phyloP scores from a whole-genome alignment of 2,113 vertebrate genomes.

The Crotophaga sulcirostris region DNA sequence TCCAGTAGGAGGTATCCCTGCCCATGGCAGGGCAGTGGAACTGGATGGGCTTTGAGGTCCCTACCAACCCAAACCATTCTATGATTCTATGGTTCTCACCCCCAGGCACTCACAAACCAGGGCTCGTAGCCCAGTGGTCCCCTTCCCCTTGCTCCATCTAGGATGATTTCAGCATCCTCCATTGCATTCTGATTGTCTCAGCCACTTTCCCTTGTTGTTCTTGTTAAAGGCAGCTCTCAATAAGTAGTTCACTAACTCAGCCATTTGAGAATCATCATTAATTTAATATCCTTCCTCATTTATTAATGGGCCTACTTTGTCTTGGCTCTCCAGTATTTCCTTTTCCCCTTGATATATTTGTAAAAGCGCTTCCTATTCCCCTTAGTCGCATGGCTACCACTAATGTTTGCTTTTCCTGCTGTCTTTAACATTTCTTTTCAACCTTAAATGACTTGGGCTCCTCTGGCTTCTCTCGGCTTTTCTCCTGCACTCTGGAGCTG shows the following conservation, averaged over 20 bases:
- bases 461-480: neutral
- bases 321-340: slow-evolving; percentile 68
- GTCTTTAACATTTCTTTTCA: slow-evolving; percentile 46
- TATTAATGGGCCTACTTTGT: slow-evolving; percentile 73
- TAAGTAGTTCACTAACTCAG: slow-evolving; percentile 71
- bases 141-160: neutral
- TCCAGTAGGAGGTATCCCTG: too few species aligned
- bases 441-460: slow-evolving; percentile 15
- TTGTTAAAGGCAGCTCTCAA: slow-evolving; percentile 61
- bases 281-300: slow-evolving; percentile 75
- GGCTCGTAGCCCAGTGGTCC: neutral
- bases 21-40: too few species aligned
- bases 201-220: slow-evolving; percentile 54
- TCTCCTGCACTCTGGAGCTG: neutral
- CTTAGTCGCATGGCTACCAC: slow-evolving; percentile 36
- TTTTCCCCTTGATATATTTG: slow-evolving; percentile 73
- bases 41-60: too few species aligned
- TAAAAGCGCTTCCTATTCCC: slow-evolving; percentile 70
- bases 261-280: slow-evolving; percentile 74
- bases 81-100: too few species aligned
- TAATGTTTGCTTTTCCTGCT: slow-evolving; percentile 63
- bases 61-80: too few species aligned
- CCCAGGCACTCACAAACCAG: accelerated
- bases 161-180: slow-evolving; percentile 3
- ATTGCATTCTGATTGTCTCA: slow-evolving; percentile 28